These are phyloP conservation scores for Aproaerema taeniolella DNA, from an alignment of 2,888 invertebrate species.

Conservation along the genomic window DNA sequence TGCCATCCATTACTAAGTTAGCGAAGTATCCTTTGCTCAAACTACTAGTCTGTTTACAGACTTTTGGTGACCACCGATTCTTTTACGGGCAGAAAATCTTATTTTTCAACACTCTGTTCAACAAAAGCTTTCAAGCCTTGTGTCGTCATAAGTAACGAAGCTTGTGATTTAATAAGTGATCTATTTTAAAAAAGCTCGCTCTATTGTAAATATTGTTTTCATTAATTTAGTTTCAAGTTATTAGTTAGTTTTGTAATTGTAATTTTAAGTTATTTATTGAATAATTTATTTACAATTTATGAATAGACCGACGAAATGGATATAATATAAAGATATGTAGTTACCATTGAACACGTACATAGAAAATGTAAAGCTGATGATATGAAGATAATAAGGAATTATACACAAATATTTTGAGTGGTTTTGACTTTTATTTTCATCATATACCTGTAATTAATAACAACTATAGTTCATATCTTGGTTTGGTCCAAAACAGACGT, in stretches of 20 bases:
- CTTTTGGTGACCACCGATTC: slow-evolving; percentile 19
- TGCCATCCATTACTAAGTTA: slow-evolving; percentile 55
- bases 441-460: no score
- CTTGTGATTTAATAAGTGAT: background rate
- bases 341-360: slow-evolving; percentile 31
- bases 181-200: slow-evolving; percentile 29
- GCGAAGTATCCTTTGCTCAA: slow-evolving; percentile 23
- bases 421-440: slow-evolving; percentile 25
- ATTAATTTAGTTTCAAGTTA: slow-evolving; percentile 14
- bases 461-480: no score
- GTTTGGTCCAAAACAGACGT: no score
- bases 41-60: slow-evolving; percentile 26
- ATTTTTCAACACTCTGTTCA: background rate
- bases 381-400: slow-evolving; percentile 23
- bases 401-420: slow-evolving; percentile 28
- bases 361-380: slow-evolving; percentile 17
- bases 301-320: slow-evolving; percentile 23
- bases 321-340: slow-evolving; percentile 21
- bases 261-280: slow-evolving; percentile 44
- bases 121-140: background rate
- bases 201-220: slow-evolving; percentile 50
- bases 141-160: background rate
- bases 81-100: slow-evolving; percentile 5
- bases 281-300: slow-evolving; percentile 35
- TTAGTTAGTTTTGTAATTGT: slow-evolving; percentile 17